Evolutionary conservation across 1,140 invertebrate genomes (phyloP).

Genomic region (Cepaea nemoralis): DNA sequence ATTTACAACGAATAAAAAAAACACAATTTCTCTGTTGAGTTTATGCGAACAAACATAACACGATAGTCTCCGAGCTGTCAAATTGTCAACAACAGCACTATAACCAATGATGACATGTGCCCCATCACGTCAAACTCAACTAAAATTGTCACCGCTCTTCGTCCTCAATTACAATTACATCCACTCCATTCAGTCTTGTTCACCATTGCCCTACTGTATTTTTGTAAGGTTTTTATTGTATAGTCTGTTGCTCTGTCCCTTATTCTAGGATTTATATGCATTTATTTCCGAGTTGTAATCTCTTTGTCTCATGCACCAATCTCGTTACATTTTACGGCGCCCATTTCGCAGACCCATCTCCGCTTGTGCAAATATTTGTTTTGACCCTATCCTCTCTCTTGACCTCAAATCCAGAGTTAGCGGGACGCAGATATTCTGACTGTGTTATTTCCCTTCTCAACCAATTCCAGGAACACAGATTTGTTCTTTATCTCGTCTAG

Average conservation of each 20-base stretch:
- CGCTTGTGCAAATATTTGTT: conserved; percentile 4
- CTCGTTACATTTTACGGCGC: not conserved
- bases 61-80: no score
- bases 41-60: no score
- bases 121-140: not conserved
- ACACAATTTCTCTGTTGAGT: no score
- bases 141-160: not conserved
- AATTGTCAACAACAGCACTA: not conserved
- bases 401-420: not conserved
- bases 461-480: not conserved
- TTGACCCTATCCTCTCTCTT: not conserved
- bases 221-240: not conserved
- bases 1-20: no score
- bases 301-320: not conserved
- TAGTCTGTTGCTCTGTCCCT: not conserved
- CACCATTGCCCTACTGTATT: not conserved
- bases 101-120: conserved; percentile 13
- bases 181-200: not conserved
- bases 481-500: not conserved
- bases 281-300: not conserved
- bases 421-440: not conserved
- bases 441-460: not conserved
- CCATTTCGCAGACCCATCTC: not conserved
- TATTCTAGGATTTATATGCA: not conserved
- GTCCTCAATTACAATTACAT: not conserved